Percentiles rank a stretch among this genome's conserved stretches.
These are phyloP conservation scores for Melanerpes formicivorus DNA, from an alignment of 2,113 vertebrate genomes.

Conservation along the genomic window DNA sequence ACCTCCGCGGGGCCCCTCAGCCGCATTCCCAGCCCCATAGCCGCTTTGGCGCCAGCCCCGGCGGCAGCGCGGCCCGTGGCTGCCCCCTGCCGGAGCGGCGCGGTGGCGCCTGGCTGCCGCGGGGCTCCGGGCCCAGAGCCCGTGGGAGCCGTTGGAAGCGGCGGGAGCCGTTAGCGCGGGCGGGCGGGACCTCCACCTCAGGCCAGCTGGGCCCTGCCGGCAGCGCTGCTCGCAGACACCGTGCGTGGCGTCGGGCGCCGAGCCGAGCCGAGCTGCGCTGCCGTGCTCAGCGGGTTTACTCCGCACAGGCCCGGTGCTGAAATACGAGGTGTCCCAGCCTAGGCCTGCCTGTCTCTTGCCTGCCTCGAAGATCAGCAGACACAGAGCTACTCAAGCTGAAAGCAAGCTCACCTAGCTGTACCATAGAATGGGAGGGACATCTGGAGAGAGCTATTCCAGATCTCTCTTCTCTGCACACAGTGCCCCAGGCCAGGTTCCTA, in stretches of 20 bases:
- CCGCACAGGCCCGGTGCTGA: too few species aligned
- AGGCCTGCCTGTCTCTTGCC: not conserved
- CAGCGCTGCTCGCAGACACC: not conserved
- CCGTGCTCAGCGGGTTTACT: fast-evolving
- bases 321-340: not conserved
- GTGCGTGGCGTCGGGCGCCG: not conserved
- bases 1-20: not conserved
- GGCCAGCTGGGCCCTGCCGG: not conserved
- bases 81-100: constrained; percentile 1
- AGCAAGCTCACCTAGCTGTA: fast-evolving
- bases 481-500: not conserved
- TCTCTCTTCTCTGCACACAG: not conserved
- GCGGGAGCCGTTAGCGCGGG: not conserved
- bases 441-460: too few species aligned
- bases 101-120: not conserved
- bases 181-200: not conserved
- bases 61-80: not conserved
- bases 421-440: too few species aligned
- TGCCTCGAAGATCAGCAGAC: too few species aligned
- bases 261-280: fast-evolving
- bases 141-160: not conserved
- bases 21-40: too few species aligned
- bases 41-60: not conserved
- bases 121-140: not conserved
- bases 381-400: not conserved